These are phyloP conservation scores for Plestiodon gilberti DNA, from an alignment of 2,113 vertebrate genomes.

Conservation along the genomic window DNA sequence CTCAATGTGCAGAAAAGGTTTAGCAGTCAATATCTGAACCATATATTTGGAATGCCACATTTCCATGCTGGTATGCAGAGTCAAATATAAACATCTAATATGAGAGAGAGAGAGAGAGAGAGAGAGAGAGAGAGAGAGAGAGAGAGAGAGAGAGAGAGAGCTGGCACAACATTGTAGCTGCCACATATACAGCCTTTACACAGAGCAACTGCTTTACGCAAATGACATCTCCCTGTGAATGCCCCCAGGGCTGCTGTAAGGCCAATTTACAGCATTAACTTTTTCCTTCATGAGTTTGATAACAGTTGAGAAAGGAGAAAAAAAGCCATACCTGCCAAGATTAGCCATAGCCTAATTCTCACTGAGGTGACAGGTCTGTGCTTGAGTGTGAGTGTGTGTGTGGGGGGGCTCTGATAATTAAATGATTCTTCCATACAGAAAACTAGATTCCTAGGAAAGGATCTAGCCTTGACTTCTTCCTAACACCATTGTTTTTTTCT, in stretches of 20 bases:
- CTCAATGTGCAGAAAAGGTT: slow-evolving; percentile 7
- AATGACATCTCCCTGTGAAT: neutral
- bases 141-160: no score
- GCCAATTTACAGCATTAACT: neutral
- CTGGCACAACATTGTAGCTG: neutral
- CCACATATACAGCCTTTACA: no score
- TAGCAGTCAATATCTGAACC: slow-evolving; percentile 38
- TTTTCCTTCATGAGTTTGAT: neutral
- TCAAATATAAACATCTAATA: no score
- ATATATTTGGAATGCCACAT: neutral
- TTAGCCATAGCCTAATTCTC: no score
- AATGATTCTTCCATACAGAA: no score
- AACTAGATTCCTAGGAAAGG: no score
- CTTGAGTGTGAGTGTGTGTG: no score
- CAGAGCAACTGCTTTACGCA: neutral
- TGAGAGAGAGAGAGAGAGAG: neutral
- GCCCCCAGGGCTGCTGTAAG: neutral
- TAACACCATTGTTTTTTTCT: no score
- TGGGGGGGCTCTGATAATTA: no score
- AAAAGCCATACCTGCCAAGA: no score
- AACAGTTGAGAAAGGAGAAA: neutral
- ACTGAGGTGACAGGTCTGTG: no score
- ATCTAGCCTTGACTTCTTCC: no score
- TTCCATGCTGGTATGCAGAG: neutral
- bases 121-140: neutral